Evolutionary conservation across 2,797 vertebrate species (phyloP).

Genomic region (Hydrocynus forskahlii): DNA sequence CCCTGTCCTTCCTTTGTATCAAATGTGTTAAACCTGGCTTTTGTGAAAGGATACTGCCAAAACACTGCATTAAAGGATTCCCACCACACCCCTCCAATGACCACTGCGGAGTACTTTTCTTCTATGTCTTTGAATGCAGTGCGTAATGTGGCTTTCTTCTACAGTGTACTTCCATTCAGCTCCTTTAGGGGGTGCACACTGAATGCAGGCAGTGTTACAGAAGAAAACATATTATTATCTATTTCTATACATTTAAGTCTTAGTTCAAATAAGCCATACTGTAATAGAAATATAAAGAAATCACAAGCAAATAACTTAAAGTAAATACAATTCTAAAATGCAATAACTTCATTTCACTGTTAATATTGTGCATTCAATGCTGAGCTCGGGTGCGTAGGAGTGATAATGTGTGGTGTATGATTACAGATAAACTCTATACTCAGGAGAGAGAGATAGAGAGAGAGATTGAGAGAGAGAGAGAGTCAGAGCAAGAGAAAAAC

Average conservation of each 20-base stretch:
- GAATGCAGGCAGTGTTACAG: too few species aligned
- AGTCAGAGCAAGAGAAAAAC: conserved; percentile 20
- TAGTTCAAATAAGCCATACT: neutral
- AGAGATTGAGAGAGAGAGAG: conserved; percentile 50
- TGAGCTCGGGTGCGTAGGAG: neutral
- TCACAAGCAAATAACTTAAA: too few species aligned
- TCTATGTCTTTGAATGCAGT: neutral
- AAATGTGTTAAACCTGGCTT: neutral
- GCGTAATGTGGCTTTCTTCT: neutral
- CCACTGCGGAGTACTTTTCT: neutral
- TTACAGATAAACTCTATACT: conserved; percentile 17
- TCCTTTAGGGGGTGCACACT: neutral
- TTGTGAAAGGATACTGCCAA: too few species aligned
- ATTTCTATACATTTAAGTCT: neutral
- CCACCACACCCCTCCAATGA: neutral
- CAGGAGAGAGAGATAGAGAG: neutral
- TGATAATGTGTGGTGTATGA: conserved; percentile 10
- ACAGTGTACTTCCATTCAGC: neutral
- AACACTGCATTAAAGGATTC: too few species aligned
- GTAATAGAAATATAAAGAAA: too few species aligned
- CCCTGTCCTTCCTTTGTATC: neutral
- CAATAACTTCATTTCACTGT: neutral
- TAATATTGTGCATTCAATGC: neutral
- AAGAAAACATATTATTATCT: neutral
- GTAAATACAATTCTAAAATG: too few species aligned